Conservation (phyloP, 2,113 vertebrate genomes). For the Perognathus longimembris region DNA sequence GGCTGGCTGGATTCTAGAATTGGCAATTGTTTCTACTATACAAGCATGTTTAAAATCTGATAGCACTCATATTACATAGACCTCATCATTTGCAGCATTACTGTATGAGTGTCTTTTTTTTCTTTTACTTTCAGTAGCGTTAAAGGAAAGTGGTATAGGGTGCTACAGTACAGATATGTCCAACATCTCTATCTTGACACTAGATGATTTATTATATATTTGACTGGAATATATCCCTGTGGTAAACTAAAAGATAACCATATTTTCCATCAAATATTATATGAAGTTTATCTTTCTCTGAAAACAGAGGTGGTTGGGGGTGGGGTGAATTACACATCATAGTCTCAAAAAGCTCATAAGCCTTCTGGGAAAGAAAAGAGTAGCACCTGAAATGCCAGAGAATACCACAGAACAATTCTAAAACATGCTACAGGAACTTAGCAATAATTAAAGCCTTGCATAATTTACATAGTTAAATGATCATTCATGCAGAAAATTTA, state of each 20-base stretch:
- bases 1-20: neutral
- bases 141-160: neutral
- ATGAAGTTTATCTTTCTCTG: neutral
- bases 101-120: neutral
- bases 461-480: neutral
- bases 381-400: neutral
- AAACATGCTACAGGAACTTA: neutral
- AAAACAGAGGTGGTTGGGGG: neutral
- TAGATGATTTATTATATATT: neutral
- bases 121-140: neutral
- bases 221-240: neutral
- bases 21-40: neutral
- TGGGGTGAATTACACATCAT: neutral
- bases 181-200: neutral
- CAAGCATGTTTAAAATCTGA: neutral
- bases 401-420: neutral
- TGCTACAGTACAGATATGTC: neutral
- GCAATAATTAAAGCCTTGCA: neutral
- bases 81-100: neutral
- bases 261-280: neutral
- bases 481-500: neutral
- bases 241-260: neutral
- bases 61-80: neutral
- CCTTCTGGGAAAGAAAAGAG: neutral
- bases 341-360: neutral